Evolutionary conservation across 1,140 invertebrate species (phyloP), one percentile per base, ranked within the genome.

Genomic region (Calephelis virginiensis): DNA sequence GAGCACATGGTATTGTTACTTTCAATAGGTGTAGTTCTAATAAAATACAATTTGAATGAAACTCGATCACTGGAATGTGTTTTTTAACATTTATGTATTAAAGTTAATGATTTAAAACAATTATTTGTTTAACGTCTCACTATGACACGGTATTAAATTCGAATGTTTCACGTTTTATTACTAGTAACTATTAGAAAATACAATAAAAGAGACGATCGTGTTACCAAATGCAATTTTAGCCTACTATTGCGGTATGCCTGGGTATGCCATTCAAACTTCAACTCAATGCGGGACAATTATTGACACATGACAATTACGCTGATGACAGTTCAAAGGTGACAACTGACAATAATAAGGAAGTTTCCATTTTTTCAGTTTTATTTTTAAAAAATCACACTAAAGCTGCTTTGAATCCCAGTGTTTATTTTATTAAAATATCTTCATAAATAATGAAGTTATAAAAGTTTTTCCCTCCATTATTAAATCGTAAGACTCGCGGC

Each of bases 181-280:
- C 17, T 49, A 49, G 8, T 28, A 3, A 40, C 40, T 40, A 8
- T 10, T 17, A 28, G 7, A 28, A 9, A 17, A 9, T 17, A 13
- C 7, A 53, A 7, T 17, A 17, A 53, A 28, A 53, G 8, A 10
- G 9, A 13, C 14, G 14, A 53, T 53, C 17, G 17, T 28, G 14
- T 53, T 53, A 50, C 17, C 50, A 53, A 53, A 28, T 37, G 17
- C 50, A 53, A 53, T 53, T 10, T 13, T 50, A 50, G 14, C 49
- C 0, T 6, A 49, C 48, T 49, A 13, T 40, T 40, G 40, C 40
- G 40, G 40, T 40, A 40, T 40, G 5, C 40, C 40, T 0, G n/a
- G n/a, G n/a, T n/a, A n/a, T n/a, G n/a, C n/a, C n/a, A n/a, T n/a
- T 7, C 17, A 17, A 17, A 17, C 3, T 17, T 40, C 40, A 8